Base-by-base conservation (phyloP, 2,888 invertebrate genomes). In the Serrognathus titanus region DNA sequence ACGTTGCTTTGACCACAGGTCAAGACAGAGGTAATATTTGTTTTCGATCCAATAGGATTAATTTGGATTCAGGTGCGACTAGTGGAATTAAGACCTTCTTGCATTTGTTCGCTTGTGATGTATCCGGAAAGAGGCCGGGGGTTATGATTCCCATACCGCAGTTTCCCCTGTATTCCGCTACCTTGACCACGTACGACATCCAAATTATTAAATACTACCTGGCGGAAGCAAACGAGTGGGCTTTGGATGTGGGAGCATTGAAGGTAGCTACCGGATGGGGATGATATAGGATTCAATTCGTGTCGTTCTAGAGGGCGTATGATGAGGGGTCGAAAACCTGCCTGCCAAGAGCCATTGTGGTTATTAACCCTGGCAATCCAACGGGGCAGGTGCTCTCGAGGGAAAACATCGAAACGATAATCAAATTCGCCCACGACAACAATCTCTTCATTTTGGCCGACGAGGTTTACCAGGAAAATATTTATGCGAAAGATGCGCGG, bases 361-460 rank as follows among this genome's bases (percentile, higher is more conserved):
- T 90, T 37, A 90, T 90, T 60, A 90, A 90, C 72, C 90, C 90
- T 9, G 90, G 90, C 53, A 90, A 90, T 73, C 90, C 90, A 2
- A 90, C 90, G 40, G 88, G 87, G 1, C 78, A 78, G 59, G 89
- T 91, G 6, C 75, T 90, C 39, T 80, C 85, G 0, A 79, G 81
- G 55, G 69, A 83, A 53, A 90, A 89, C 72, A 88, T 91, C 63
- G 83, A 85, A 71, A 81, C 82, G 55, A 80, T 90, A 61, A 84
- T 91, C 61, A 82, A 82, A 69, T 91, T 90, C 74, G 89, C 89
- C 1, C 78, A 87, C 58, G 79, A 83, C 64, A 81, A 87, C 65
- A 81, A 81, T 10, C 78, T 90, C 3, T 84, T 87, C 68, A 68
- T 90, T 7, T 73, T 88, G 57, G 86, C 87, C 43, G 87, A 87